Evolutionary conservation across 2,797 vertebrate species (phyloP).

Genomic region (Eulemur coronatus): DNA sequence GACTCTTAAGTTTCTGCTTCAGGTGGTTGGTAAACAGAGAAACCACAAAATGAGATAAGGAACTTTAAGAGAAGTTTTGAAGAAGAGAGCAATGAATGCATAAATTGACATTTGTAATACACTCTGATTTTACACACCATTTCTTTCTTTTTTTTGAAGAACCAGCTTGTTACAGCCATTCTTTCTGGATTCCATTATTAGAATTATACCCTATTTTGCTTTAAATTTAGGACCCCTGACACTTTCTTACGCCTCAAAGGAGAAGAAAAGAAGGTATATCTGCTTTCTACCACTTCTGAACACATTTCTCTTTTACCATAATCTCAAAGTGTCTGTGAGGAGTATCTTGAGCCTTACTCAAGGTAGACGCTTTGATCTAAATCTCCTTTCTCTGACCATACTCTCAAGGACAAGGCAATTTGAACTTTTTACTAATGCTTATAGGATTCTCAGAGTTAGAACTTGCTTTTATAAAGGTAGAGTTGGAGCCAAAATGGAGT

Average conservation of each 20-base stretch:
- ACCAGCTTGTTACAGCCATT: neutral
- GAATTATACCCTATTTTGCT: neutral
- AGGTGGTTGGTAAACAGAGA: neutral
- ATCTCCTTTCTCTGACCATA: neutral
- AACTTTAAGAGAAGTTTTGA: neutral
- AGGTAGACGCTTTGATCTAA: neutral
- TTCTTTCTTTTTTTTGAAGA: neutral
- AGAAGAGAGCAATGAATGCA: neutral
- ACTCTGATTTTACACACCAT: neutral
- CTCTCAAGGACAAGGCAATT: neutral
- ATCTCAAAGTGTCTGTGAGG: neutral
- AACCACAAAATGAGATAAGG: neutral
- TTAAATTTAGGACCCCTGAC: neutral
- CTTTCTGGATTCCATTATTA: neutral
- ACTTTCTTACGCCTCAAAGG: neutral
- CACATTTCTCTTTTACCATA: neutral
- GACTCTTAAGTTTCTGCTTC: neutral
- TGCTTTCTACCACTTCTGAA: neutral
- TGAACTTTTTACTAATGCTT: neutral
- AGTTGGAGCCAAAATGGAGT: slow-evolving; percentile 44
- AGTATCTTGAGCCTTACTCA: neutral
- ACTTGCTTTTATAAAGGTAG: neutral
- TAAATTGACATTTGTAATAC: neutral
- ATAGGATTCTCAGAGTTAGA: slow-evolving; percentile 34
- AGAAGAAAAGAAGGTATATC: neutral